Conservation (phyloP, 2,888 invertebrate genomes). For the Osmoderma eremita region DNA sequence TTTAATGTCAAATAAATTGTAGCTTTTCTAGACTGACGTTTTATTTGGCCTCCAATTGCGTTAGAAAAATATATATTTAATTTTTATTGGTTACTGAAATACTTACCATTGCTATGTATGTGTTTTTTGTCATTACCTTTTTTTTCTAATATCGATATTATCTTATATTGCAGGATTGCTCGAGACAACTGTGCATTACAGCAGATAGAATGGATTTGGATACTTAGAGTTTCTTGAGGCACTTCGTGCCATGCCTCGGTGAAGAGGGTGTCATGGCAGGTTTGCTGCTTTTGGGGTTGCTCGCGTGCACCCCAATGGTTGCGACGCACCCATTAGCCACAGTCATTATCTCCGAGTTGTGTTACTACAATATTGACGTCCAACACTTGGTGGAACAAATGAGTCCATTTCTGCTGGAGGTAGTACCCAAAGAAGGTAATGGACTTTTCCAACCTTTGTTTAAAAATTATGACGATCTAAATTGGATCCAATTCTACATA, state of each 20-base stretch:
- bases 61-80: too few relatives aligned
- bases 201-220: conserved; percentile 38
- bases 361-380: conserved; percentile 68
- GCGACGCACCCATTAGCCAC: conserved; percentile 63
- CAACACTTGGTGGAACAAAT: conserved; percentile 72
- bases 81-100: too few relatives aligned
- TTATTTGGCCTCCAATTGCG: too few relatives aligned
- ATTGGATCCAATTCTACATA: too few relatives aligned
- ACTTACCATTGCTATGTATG: too few relatives aligned
- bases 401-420: conserved; percentile 67
- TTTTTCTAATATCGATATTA: neutral
- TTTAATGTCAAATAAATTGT: too few relatives aligned
- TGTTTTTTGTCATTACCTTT: too few relatives aligned
- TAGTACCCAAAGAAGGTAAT: conserved; percentile 59
- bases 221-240: conserved; percentile 46
- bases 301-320: conserved; percentile 65
- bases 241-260: conserved; percentile 58
- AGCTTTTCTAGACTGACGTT: too few relatives aligned
- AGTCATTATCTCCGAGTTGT: conserved; percentile 64
- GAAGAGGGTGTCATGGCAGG: conserved; percentile 60
- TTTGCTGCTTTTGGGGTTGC: conserved; percentile 71
- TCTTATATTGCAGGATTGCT: conserved; percentile 26
- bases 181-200: neutral
- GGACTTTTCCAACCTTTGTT: neutral
- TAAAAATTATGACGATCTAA: neutral